Percentiles rank a stretch among this genome's conserved stretches.
phyloP scores from a whole-genome alignment of 2,888 invertebrate species.

The Tryphoninae sp. region DNA sequence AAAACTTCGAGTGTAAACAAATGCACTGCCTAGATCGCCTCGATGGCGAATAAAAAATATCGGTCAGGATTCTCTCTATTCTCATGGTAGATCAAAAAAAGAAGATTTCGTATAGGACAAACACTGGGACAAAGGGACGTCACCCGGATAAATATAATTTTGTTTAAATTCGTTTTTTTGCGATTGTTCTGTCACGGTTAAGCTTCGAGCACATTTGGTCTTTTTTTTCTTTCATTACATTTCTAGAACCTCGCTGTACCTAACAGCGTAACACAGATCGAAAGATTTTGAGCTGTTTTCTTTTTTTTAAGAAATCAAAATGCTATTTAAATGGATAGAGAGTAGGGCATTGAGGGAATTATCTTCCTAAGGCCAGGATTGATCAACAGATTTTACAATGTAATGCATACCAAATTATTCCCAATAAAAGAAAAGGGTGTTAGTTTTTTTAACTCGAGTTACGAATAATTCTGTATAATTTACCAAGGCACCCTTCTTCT shows the following conservation, averaged over 20 bases:
- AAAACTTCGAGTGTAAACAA: constrained; percentile 6
- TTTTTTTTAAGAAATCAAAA: constrained; percentile 13
- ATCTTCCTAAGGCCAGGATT: constrained; percentile 8
- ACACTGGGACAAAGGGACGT: constrained; percentile 74
- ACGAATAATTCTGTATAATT: constrained; percentile 33
- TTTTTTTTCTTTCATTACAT: constrained; percentile 4
- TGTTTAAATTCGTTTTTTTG: background rate
- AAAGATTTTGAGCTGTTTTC: constrained; percentile 1
- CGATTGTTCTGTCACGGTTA: background rate
- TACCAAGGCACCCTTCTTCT: constrained; percentile 29
- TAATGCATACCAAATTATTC: constrained; percentile 23
- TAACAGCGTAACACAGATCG: constrained; percentile 1
- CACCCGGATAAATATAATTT: constrained; percentile 35
- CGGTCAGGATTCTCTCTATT: constrained; percentile 1
- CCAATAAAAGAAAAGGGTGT: constrained; percentile 2
- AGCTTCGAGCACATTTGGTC: background rate
- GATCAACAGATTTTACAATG: constrained; percentile 17
- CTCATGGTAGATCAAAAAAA: background rate
- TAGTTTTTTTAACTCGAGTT: background rate
- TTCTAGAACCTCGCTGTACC: background rate
- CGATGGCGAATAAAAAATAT: constrained; percentile 2
- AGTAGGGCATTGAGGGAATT: constrained; percentile 13
- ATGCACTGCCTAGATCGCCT: constrained; percentile 20
- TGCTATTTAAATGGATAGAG: constrained; percentile 1
- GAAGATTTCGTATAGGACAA: constrained; percentile 54